Evolutionary conservation across 2,797 vertebrate genomes (phyloP), one percentile per base, ranked within the genome.

Genomic region (Malacoraja senta): DNA sequence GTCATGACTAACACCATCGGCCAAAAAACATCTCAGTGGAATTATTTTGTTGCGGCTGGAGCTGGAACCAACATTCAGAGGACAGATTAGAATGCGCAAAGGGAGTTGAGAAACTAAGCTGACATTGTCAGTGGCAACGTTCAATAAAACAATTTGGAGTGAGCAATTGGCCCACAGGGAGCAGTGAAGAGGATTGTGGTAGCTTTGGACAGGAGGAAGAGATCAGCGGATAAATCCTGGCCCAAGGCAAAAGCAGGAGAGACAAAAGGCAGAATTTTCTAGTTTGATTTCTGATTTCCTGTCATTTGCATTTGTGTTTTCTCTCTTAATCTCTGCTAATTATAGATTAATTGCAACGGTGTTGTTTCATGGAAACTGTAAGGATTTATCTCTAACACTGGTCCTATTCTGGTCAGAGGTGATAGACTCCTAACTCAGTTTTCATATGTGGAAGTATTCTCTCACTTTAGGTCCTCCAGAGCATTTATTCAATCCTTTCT

Each of bases 321-420:
- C 63, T 65, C 83, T 86, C 63, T 86, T 65, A 86, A 86, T 86
- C 83, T 86, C 83, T 65, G 83, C 83, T 86, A 86, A 86, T 86
- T 86, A 61, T 65, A 32, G 83, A 65, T 86, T 86, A 86, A 86
- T 65, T 17, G 29, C 83, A 86, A 32, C 0, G 26, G 83, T 26
- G 29, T 86, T 86, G 61, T n/a, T 63, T 63, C 63, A 29, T 35
- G 29, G 58, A 29, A 63, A 6, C 61, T 63, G 83, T 63, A 86
- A 86, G 26, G 4, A 86, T 29, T 63, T 7, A 15, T 58, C 83
- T 15, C 26, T 84, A 32, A 86, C 83, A 19, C 29, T 65, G 83
- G 29, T 65, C 26, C 61, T 61, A 32, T 86, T 86, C 44, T 53
- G 44, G 44, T 53, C 61, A 61, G 15, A 65, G 61, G n/a, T 86